These are phyloP conservation scores for Vicugna pacos DNA, from an alignment of 2,113 vertebrate genomes.

Conservation along the genomic window DNA sequence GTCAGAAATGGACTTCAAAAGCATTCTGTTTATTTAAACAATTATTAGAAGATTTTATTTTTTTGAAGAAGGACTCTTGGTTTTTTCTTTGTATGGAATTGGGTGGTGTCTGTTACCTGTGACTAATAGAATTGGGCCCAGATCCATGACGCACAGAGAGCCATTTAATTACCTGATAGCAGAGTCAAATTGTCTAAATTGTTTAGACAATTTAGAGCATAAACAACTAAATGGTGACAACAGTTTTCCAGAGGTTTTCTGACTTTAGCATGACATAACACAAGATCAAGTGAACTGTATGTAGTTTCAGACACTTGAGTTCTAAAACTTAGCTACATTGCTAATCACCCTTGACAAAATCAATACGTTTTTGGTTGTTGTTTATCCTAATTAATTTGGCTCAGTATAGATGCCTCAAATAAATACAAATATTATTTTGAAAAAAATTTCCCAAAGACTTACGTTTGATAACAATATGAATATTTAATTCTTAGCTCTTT, in stretches of 20 bases:
- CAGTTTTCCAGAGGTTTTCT: slow-evolving; percentile 14
- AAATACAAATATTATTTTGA: slow-evolving; percentile 1
- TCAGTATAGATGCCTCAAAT: not conserved
- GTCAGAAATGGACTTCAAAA: not conserved
- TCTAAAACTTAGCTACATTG: not conserved
- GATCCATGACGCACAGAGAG: not conserved
- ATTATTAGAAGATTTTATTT: not conserved
- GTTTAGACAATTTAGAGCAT: no score
- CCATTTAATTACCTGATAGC: not conserved
- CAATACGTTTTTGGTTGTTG: not conserved
- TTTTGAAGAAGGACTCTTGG: not conserved
- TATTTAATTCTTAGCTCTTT: not conserved
- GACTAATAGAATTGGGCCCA: not conserved
- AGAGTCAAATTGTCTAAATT: not conserved
- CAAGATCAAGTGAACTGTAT: not conserved
- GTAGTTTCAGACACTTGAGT: not conserved
- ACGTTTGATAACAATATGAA: not conserved
- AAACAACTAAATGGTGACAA: not conserved
- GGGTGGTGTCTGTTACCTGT: not conserved
- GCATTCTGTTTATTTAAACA: not conserved
- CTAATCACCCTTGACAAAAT: not conserved
- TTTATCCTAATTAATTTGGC: not conserved
- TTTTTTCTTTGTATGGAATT: not conserved
- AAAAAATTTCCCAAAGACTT: not conserved
- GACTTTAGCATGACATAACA: not conserved